Conservation (phyloP, 2,888 invertebrate genomes). For the Noctua fimbriata region DNA sequence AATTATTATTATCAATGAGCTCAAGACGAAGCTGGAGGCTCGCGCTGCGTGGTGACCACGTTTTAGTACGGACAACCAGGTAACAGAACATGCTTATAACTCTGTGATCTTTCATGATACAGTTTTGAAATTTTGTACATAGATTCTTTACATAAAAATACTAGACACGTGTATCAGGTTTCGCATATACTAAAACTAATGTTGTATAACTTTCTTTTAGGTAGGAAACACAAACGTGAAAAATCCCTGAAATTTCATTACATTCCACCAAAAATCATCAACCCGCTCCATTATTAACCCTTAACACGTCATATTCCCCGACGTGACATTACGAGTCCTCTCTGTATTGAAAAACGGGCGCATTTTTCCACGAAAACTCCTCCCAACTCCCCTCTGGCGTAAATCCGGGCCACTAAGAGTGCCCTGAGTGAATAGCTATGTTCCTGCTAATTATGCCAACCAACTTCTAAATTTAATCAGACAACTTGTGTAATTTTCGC, state of each 20-base stretch:
- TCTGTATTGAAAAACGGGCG: slow-evolving; percentile 66
- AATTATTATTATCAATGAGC: too few species aligned
- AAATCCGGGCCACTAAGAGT: slow-evolving; percentile 77
- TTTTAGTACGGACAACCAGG: too few species aligned
- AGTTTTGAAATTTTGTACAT: too few species aligned
- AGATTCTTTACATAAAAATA: too few species aligned
- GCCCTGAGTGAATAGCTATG: slow-evolving; percentile 89
- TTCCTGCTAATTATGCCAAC: slow-evolving; percentile 84
- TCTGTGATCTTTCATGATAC: too few species aligned
- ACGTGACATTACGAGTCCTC: slow-evolving; percentile 56
- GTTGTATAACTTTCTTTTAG: background rate
- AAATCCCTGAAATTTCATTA: slow-evolving; percentile 18
- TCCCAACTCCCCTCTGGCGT: slow-evolving; percentile 65
- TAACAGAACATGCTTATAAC: too few species aligned
- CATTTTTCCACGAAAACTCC: slow-evolving; percentile 64
- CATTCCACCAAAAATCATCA: slow-evolving; percentile 41
- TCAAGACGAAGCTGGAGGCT: too few species aligned
- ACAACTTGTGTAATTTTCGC: slow-evolving; percentile 86
- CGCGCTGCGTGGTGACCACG: too few species aligned
- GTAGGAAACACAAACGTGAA: slow-evolving; percentile 4
- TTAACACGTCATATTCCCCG: slow-evolving; percentile 61
- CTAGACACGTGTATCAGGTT: too few species aligned
- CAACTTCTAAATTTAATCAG: slow-evolving; percentile 90
- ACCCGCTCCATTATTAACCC: slow-evolving; percentile 55
- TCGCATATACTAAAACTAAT: too few species aligned